Evolutionary conservation across 2,113 vertebrate species (phyloP).

Genomic region (Illadopsis cleaveri): DNA sequence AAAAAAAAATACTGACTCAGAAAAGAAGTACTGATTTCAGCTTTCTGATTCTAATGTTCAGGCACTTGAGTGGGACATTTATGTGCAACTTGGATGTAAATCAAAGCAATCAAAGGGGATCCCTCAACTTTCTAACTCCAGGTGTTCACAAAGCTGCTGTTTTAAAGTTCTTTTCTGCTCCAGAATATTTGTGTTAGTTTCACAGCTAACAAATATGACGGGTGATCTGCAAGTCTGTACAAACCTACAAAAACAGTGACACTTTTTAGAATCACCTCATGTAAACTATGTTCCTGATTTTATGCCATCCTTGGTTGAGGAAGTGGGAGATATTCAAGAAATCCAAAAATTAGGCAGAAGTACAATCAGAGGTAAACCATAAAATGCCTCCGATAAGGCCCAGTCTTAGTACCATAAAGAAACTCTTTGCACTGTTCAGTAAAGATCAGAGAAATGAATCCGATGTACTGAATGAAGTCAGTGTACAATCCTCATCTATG

Average conservation of each 20-base stretch:
- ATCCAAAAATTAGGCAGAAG: neutral
- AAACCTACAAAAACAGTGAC: neutral
- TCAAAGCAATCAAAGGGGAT: neutral
- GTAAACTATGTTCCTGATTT: neutral
- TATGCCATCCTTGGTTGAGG: neutral
- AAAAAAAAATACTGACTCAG: neutral
- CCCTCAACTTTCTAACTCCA: neutral
- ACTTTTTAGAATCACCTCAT: neutral
- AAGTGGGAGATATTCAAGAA: neutral
- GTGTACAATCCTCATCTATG: neutral
- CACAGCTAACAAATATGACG: neutral
- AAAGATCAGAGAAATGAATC: constrained; percentile 6
- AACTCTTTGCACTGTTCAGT: neutral
- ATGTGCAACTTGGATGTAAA: neutral
- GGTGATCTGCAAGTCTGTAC: neutral
- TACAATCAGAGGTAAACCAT: neutral
- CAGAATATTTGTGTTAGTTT: neutral
- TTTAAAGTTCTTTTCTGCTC: neutral
- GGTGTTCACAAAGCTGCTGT: neutral
- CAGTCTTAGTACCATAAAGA: neutral
- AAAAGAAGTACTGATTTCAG: neutral
- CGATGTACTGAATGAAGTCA: neutral
- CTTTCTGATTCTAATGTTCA: neutral
- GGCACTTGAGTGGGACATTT: neutral
- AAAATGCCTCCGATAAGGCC: neutral